Evolutionary conservation across 1,140 invertebrate genomes (phyloP), one percentile per base, ranked within the genome.

Genomic region (Archivesica marissinica): DNA sequence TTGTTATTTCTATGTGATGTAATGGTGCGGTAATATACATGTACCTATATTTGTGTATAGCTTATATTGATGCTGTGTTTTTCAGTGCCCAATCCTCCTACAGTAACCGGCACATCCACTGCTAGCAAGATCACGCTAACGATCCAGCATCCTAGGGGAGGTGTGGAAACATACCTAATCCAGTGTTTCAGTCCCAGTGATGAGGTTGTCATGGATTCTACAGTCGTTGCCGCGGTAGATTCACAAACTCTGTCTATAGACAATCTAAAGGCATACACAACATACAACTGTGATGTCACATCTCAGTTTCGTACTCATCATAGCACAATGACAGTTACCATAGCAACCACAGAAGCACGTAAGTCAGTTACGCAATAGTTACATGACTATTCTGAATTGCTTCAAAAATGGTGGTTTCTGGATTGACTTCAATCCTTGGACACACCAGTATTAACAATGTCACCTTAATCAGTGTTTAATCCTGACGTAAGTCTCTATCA

Each of bases 31-130:
- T n/a, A n/a, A n/a, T n/a, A n/a, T n/a, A n/a, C n/a, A n/a, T n/a
- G n/a, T n/a, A n/a, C n/a, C n/a, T n/a, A n/a, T n/a, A n/a, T n/a
- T n/a, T n/a, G n/a, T n/a, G n/a, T n/a, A 47, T 47, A 47, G 9
- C 20, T 20, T 59, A 7, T 59, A 59, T n/a, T 75, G 13, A 17
- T 75, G 15, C 20, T 50, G 17, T 74, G 41, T 80, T 87, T 82
- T 86, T 70, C 77, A 92, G 91, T 78, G 25, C 91, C 91, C 6
- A 91, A 90, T 59, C 68, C 77, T 28, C 90, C 90, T 1, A 68
- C 81, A 15, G 87, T 91, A 0, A 33, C 30, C 6, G 68, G 64
- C 25, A 17, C 30, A 38, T 15, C 75, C 11, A 76, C 59, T 7
- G 50, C 88, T 1, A 85, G 52, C 15, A 68, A 77, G 20, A 89